Evolutionary conservation across 64 coral and sea anemone species (phyloP).

Genomic region (Actinia equina): DNA sequence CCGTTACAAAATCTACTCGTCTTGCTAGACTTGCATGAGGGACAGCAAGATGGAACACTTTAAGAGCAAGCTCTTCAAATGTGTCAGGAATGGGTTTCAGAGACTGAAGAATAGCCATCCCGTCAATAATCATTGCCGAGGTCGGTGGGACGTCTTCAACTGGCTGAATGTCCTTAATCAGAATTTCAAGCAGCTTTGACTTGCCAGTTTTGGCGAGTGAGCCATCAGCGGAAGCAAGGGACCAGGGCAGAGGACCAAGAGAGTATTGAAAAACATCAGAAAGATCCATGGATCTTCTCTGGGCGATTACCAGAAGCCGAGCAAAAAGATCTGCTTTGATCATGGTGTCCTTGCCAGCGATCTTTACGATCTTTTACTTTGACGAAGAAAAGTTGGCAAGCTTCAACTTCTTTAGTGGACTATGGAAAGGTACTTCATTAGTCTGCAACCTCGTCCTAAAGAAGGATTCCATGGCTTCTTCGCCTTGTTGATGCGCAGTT

Average conservation of each 20-base stretch:
- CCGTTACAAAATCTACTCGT: conserved; percentile 36
- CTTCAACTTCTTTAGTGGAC: conserved; percentile 8
- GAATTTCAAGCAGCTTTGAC: conserved; percentile 21
- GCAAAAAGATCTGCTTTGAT: conserved; percentile 65
- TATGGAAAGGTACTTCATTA: background rate
- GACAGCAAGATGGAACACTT: conserved; percentile 21
- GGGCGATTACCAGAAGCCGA: conserved; percentile 41
- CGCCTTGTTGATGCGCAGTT: background rate
- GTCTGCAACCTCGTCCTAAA: background rate
- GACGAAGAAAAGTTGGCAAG: background rate
- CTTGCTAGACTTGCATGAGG: conserved; percentile 21
- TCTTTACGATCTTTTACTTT: background rate
- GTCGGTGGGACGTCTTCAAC: background rate
- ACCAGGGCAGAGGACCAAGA: conserved; percentile 61
- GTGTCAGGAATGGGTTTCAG: conserved; percentile 30
- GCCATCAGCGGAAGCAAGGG: conserved; percentile 31
- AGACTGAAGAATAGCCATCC: conserved; percentile 27
- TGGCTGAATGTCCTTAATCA: conserved; percentile 26
- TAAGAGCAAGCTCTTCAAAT: conserved; percentile 25
- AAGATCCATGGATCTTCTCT: conserved; percentile 50
- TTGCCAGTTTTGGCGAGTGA: conserved; percentile 43
- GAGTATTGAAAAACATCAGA: conserved; percentile 23
- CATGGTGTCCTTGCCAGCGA: conserved; percentile 42
- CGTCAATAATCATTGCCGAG: conserved; percentile 20
- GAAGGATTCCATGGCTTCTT: background rate